phyloP scores from a whole-genome alignment of 1,140 invertebrate species.

The Drosophila hydei region DNA sequence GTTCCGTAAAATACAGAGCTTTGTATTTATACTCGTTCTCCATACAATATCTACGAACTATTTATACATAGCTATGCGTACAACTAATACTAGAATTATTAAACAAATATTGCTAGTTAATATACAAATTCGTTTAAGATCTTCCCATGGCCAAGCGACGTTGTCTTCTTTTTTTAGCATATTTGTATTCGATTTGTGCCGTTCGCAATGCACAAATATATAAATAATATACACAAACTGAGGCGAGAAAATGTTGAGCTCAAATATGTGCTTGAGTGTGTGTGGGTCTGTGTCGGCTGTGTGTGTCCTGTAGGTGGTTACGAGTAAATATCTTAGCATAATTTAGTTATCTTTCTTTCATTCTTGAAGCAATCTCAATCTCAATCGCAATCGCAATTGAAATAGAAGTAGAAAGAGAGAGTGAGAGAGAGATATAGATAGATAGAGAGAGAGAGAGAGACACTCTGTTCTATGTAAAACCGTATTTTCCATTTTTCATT shows the following conservation, averaged over 20 bases:
- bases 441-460: slow-evolving; percentile 68
- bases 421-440: no score
- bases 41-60: slow-evolving; percentile 26
- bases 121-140: slow-evolving; percentile 83
- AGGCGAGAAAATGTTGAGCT: slow-evolving; percentile 31
- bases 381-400: slow-evolving; percentile 43
- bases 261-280: slow-evolving; percentile 8
- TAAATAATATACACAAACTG: slow-evolving; percentile 35
- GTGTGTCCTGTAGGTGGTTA: slow-evolving; percentile 25
- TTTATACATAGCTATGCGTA: slow-evolving; percentile 25
- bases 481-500: slow-evolving; percentile 74
- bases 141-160: slow-evolving; percentile 66
- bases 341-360: slow-evolving; percentile 20
- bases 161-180: slow-evolving; percentile 11
- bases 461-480: slow-evolving; percentile 69
- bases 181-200: slow-evolving; percentile 5
- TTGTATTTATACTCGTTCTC: background rate
- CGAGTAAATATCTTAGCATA: slow-evolving; percentile 45
- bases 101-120: slow-evolving; percentile 82
- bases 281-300: slow-evolving; percentile 2
- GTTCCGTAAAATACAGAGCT: slow-evolving; percentile 49
- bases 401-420: slow-evolving; percentile 58
- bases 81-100: slow-evolving; percentile 67
- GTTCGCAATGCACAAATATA: slow-evolving; percentile 8
- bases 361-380: slow-evolving; percentile 10